Evolutionary conservation across 2,113 vertebrate genomes (phyloP), one percentile per base, ranked within the genome.

Genomic region (Carettochelys insculpta): DNA sequence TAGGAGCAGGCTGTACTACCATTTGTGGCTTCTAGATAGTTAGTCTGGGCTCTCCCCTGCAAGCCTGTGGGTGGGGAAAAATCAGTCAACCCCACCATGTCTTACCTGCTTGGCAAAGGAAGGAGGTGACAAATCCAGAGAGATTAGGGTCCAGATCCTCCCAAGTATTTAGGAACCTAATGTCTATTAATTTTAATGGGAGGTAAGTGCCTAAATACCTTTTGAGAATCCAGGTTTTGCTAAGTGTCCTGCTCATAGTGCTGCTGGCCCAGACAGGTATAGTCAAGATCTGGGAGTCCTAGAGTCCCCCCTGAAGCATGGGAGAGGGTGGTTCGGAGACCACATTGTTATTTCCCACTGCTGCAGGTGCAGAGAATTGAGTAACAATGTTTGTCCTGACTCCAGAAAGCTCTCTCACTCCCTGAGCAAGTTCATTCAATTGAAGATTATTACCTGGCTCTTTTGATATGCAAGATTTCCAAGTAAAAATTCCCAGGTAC

Each of bases 341-440:
- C 31, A 25, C 45, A 47, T 90, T 75, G 78, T 54, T n/a, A 47
- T 82, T 77, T 92, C 48, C 45, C 83, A 51, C 80, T 58, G 11
- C 1, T 86, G 86, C 94, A 95, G 92, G 92, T 95, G 92, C 84
- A 90, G 76, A 92, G 86, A 92, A 90, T 89, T 89, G 0, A 3
- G 91, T 65, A 88, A 92, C 78, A 86, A 56, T 93, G 90, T 97
- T 95, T 96, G 82, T 81, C 86, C 82, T 89, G 80, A 75, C 93
- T 92, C 91, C 90, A 97, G 91, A 95, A 91, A 92, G 87, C 83
- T 92, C 94, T 95, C 92, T 88, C 85, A 45, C 90, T 88, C 51
- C 61, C 81, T 43, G 90, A 29, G 5, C 12, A 87, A 89, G 91
- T 95, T 93, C 92, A 86, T 92, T 94, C 88, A 94, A 81, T 95